Conservation (phyloP, 2,113 vertebrate genomes). For the Leucopternis melanops region DNA sequence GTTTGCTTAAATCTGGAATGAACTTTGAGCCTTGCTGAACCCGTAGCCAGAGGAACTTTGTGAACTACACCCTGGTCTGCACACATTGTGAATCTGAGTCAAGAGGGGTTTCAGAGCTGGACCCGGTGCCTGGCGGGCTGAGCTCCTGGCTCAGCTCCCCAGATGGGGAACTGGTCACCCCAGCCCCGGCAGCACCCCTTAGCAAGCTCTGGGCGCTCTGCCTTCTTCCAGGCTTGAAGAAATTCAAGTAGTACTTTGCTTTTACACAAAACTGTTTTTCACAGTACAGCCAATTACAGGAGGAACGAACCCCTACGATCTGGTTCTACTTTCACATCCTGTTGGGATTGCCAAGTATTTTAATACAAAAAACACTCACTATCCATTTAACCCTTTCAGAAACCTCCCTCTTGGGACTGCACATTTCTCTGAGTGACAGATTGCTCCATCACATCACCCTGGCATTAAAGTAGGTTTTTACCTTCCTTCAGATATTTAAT, state of each 20-base stretch:
- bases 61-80: not conserved
- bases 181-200: not conserved
- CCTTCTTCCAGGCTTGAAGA: not conserved
- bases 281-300: not conserved
- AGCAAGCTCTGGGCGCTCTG: rapidly evolving
- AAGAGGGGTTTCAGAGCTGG: not conserved
- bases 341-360: not conserved
- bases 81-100: rapidly evolving
- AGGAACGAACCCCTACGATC: rapidly evolving
- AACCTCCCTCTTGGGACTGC: not conserved
- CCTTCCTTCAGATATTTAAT: not conserved
- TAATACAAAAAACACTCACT: not conserved
- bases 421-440: rapidly evolving
- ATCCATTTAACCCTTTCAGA: not conserved
- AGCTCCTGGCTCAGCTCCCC: not conserved
- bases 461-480: not conserved
- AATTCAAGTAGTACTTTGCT: not conserved
- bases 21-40: not conserved
- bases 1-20: not conserved
- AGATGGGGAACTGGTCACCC: rapidly evolving
- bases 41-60: rapidly evolving
- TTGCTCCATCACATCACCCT: not conserved
- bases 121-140: not conserved
- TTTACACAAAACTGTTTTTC: not conserved
- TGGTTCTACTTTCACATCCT: not conserved